Percentiles rank a stretch among this genome's conserved stretches.
Evolutionary conservation across 2,113 vertebrate species (phyloP).

Genomic region (Eurystomus gularis): DNA sequence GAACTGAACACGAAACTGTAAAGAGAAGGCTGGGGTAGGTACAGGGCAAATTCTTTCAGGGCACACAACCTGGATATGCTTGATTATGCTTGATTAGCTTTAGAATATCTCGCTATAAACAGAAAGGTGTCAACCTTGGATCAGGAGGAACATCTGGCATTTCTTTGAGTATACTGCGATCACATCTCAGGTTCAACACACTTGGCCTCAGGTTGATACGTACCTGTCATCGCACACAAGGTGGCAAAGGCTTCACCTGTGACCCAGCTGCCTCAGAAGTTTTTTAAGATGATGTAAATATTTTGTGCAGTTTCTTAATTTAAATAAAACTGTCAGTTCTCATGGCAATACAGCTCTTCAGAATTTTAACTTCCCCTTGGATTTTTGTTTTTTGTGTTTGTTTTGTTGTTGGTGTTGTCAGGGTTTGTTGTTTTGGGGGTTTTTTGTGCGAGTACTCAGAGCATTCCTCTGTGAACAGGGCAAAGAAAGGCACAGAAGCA

Average conservation of each 20-base stretch:
- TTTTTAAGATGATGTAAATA: background rate
- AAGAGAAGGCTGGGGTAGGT: background rate
- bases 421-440: too few relatives aligned
- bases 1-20: background rate
- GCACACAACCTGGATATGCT: background rate
- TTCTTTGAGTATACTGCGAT: background rate
- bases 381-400: too few relatives aligned
- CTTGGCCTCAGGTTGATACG: background rate
- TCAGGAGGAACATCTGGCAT: background rate
- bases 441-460: background rate
- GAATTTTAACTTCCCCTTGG: background rate
- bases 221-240: background rate
- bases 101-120: background rate
- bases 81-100: background rate
- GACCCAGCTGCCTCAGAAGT: background rate
- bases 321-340: constrained; percentile 42
- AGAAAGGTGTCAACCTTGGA: background rate
- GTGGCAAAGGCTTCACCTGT: background rate
- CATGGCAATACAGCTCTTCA: background rate
- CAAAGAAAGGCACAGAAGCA: background rate
- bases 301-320: background rate
- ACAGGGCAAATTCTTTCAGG: background rate
- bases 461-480: fast-evolving
- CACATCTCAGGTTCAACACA: constrained; percentile 19
- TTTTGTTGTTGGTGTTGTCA: background rate